Conservation (phyloP, 1,140 invertebrate species). For the Caenorhabditis inopinata region DNA sequence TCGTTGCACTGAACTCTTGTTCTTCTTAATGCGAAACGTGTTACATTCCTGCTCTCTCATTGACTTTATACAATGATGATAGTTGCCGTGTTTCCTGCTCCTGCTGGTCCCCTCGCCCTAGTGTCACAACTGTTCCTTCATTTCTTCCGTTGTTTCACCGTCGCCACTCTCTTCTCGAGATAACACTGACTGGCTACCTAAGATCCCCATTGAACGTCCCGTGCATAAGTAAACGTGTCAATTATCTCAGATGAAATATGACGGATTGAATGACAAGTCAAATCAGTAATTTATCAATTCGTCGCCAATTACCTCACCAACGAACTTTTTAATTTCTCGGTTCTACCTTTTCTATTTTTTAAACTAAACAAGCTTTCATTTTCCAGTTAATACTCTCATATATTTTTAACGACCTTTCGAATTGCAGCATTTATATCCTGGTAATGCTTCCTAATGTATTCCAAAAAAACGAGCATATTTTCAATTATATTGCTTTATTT, state of each 20-base stretch:
- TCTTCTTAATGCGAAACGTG: background rate
- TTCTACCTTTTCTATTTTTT: background rate
- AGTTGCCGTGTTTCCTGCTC: background rate
- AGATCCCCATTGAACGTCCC: background rate
- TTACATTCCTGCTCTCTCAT: constrained; percentile 2
- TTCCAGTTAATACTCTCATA: background rate
- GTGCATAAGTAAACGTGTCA: constrained; percentile 25
- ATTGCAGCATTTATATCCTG: background rate
- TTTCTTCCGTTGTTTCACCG: constrained; percentile 20
- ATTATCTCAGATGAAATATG: constrained; percentile 21
- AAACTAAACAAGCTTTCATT: background rate
- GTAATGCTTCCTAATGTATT: constrained; percentile 22
- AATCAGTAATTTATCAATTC: background rate
- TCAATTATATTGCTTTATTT: background rate
- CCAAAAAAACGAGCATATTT: background rate
- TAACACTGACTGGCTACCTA: background rate
- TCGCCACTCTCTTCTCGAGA: background rate
- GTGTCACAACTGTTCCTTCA: constrained; percentile 19
- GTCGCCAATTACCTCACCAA: background rate
- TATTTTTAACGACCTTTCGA: background rate
- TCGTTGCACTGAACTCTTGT: background rate
- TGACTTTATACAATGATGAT: background rate
- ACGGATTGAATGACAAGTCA: constrained; percentile 27
- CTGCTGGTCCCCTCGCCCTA: background rate
- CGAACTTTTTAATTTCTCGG: background rate